A percentile compares a stretch with the other conserved stretches of the same genome.
Conservation (phyloP, 2,888 invertebrate species). For the Hipparchia semele region DNA sequence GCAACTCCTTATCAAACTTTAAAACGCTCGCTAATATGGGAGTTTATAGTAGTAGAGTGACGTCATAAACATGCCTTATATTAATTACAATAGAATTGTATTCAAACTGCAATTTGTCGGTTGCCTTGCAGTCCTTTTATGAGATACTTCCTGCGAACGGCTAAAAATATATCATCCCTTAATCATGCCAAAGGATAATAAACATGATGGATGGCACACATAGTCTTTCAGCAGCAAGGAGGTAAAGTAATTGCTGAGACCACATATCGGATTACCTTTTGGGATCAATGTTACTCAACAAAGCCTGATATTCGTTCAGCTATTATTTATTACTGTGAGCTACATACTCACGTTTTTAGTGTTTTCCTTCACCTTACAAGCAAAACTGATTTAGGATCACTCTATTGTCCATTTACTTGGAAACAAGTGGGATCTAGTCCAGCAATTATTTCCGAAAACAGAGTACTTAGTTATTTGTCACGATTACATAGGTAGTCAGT, state of each 20-base stretch:
- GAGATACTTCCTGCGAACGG: too few relatives aligned
- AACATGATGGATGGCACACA: background rate
- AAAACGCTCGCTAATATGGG: too few relatives aligned
- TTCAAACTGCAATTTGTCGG: too few relatives aligned
- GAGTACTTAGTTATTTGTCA: background rate
- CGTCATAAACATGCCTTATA: too few relatives aligned
- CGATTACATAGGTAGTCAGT: background rate
- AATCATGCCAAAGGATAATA: background rate
- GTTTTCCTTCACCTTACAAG: background rate
- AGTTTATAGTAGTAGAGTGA: too few relatives aligned
- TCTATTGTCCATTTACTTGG: too few relatives aligned
- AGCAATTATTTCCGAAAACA: too few relatives aligned
- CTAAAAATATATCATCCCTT: too few relatives aligned
- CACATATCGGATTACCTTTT: conserved; percentile 10
- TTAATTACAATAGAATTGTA: too few relatives aligned
- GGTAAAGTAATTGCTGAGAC: conserved; percentile 3
- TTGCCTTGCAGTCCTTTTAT: too few relatives aligned
- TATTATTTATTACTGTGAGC: background rate
- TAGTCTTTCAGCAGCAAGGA: background rate
- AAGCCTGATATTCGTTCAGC: background rate
- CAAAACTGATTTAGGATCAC: background rate
- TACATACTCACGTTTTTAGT: background rate
- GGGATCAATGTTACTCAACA: background rate
- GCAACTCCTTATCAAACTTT: too few relatives aligned
- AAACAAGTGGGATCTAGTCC: too few relatives aligned